Evolutionary conservation across 2,113 vertebrate genomes (phyloP).

Genomic region (Clarias gariepinus): DNA sequence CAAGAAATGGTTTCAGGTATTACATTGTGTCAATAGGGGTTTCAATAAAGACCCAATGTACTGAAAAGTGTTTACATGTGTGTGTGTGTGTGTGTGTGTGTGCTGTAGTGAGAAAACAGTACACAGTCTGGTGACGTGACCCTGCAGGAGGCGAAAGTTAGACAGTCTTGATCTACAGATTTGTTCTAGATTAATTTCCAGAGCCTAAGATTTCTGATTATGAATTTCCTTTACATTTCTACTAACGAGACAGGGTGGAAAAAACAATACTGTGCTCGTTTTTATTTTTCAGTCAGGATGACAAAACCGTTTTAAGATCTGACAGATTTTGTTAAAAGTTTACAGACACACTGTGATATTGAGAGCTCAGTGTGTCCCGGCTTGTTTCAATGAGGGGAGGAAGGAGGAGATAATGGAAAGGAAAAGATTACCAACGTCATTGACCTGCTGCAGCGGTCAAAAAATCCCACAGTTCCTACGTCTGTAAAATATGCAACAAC

Average conservation of each 20-base stretch:
- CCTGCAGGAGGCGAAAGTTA: not conserved
- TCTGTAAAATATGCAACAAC: constrained; percentile 99
- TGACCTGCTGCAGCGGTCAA: constrained; percentile 98
- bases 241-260: not conserved
- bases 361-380: constrained; percentile 44
- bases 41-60: not conserved
- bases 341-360: constrained; percentile 31
- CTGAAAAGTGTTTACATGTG: not conserved
- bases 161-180: not conserved
- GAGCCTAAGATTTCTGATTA: not conserved
- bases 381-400: constrained; percentile 56
- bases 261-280: not conserved
- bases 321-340: constrained; percentile 10
- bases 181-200: not conserved
- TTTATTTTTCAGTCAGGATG: not conserved
- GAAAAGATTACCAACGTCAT: constrained; percentile 99
- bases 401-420: constrained; percentile 93
- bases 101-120: not conserved
- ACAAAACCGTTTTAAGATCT: not conserved
- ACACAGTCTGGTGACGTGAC: not conserved
- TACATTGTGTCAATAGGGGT: not conserved
- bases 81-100: not conserved
- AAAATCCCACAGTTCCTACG: constrained; percentile 98
- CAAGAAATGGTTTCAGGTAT: not conserved
- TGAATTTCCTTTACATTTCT: not conserved